Evolutionary conservation across 2,888 invertebrate genomes (phyloP), one percentile per base, ranked within the genome.

Genomic region (Hypomecis punctinalis): DNA sequence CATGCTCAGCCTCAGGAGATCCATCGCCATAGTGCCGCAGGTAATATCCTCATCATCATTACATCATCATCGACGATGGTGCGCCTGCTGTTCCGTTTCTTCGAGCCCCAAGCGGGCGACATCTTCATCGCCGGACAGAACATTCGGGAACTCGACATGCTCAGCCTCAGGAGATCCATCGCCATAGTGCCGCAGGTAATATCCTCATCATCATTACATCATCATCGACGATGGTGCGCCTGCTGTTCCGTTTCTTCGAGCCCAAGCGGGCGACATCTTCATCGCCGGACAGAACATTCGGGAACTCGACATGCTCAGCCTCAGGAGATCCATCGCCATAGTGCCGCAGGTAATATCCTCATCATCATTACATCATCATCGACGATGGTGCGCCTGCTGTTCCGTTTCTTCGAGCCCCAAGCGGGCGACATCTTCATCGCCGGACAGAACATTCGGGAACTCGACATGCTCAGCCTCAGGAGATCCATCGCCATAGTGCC

Each of bases 271-370:
- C 0, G 93, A 94, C 42, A 97, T 99, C 69, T 85, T 94, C 0
- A 96, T 99, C 63, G 97, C 96, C 13, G 96, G 96, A 6, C 96
- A 97, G 86, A 96, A 98, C 81, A 97, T 99, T 39, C 94, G 90
- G 68, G 95, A 96, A 56, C 94, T 99, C 0, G 96, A 98, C 77
- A 86, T 99, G 60, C 94, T 96, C 46, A 98, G 97, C 80, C 90
- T 99, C 51, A 94, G 99, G 72, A 95, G 93, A 81, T 93, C 96
- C 0, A 97, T 99, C 75, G 96, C 98, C 0, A 96, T 99, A 60
- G 99, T 99, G 0, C 99, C 99, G 0, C 99, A 99, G 95, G 97
- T 97, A n/a, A n/a, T n/a, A n/a, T n/a, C n/a, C n/a, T n/a, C n/a
- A n/a, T n/a, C n/a, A n/a, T n/a, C n/a, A n/a, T n/a, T n/a, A n/a